Evolutionary conservation across 2,797 vertebrate genomes (phyloP), one percentile per base, ranked within the genome.

Genomic region (Geotria australis): DNA sequence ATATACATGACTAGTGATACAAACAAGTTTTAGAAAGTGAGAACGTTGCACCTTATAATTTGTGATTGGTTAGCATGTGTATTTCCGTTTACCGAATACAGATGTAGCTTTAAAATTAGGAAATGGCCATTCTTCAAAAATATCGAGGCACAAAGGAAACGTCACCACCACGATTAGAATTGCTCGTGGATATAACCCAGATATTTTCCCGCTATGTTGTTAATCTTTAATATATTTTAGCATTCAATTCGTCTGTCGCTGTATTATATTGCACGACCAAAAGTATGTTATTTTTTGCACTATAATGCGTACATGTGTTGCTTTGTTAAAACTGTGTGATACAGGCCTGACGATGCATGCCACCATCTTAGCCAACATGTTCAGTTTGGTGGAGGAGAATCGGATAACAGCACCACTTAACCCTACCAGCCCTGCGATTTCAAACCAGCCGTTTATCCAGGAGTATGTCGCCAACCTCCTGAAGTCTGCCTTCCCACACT

Each of bases 361-460:
- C 1, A 93, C 89, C 56, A 96, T 96, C 71, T 77, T 96, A 64
- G 88, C 83, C 15, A 95, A 96, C 74, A 94, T 96, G 89, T 96
- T 93, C 68, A 96, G 94, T 73, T 73, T 96, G 67, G 85, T 96
- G 68, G 89, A 96, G 74, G 88, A 96, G 72, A 85, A 85, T 56
- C 94, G 93, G 71, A 94, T 96, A 72, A 88, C 74, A 65, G 74
- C 79, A 59, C 68, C 73, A 0, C 66, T 95, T 62, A 96, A 88
- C 68, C 82, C 88, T 10, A 69, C 78, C 57, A 84, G 67, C 64
- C 79, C 84, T 58, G 71, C 51, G n/a, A 55, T 84, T 62, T 93
- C 72, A 74, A 96, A 96, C 74, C 89, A 95, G 63, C 74, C 74
- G 63, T 95, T 95, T 72, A 86, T 95, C 74, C 88, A 96, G 73